phyloP scores from a whole-genome alignment of 2,113 vertebrate genomes.

The Tonatia bakeri region DNA sequence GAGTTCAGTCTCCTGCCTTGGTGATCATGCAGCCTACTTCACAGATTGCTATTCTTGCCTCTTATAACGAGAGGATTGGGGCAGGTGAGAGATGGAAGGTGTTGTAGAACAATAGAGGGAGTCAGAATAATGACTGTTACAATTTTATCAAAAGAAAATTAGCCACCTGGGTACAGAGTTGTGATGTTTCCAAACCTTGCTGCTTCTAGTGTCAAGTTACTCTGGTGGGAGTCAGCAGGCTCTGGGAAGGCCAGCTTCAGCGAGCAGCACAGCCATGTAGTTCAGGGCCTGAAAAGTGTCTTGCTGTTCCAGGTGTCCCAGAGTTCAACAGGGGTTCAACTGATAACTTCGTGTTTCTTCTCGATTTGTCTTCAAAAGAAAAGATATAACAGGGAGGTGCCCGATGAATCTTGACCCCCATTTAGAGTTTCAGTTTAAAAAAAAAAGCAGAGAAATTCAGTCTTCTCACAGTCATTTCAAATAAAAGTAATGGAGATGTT shows the following conservation, averaged over 20 bases:
- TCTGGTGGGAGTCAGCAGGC: neutral
- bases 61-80: neutral
- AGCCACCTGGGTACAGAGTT: neutral
- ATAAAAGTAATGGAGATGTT: neutral
- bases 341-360: neutral
- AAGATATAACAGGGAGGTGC: neutral
- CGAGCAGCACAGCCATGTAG: neutral
- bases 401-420: neutral
- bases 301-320: neutral
- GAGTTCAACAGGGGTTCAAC: neutral
- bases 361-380: neutral
- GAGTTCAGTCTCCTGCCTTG: neutral
- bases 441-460: neutral
- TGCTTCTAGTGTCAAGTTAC: neutral
- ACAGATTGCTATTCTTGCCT: neutral
- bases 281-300: neutral
- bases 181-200: neutral
- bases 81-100: neutral
- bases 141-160: neutral
- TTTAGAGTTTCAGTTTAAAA: neutral
- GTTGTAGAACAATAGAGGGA: neutral
- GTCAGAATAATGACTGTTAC: neutral
- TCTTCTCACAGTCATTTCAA: neutral
- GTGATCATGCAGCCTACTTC: neutral
- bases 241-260: neutral